A percentile compares a stretch with the other conserved stretches of the same genome.
phyloP scores from a whole-genome alignment of 2,113 vertebrate species.

The Cricetomys ansorgei region DNA sequence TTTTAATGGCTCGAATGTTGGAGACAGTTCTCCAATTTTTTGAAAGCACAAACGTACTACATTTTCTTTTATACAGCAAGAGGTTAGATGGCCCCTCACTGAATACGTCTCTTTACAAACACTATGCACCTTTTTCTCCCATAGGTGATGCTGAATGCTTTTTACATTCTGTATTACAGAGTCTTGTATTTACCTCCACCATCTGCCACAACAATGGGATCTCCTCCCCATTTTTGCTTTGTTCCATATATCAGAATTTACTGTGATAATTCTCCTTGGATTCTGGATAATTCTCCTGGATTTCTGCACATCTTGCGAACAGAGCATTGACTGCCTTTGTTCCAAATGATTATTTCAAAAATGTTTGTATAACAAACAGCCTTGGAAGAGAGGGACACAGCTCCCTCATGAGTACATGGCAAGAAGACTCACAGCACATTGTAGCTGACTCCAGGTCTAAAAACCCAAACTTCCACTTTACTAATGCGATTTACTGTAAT shows the following conservation, averaged over 20 bases:
- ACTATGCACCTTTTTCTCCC: not conserved
- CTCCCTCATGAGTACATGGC: not conserved
- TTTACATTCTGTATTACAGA: not conserved
- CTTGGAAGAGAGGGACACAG: not conserved
- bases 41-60: not conserved
- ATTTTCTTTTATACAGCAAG: not conserved
- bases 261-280: not conserved
- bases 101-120: not conserved
- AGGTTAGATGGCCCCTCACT: not conserved
- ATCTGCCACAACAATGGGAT: not conserved
- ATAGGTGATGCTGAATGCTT: not conserved
- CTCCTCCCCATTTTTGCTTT: not conserved
- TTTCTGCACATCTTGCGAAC: not conserved
- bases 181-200: not conserved
- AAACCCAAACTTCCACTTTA: not conserved
- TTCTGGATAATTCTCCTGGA: too few relatives aligned
- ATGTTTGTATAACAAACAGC: not conserved
- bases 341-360: not conserved
- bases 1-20: conserved; percentile 11
- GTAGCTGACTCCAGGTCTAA: not conserved
- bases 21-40: not conserved
- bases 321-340: not conserved
- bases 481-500: not conserved
- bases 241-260: not conserved
- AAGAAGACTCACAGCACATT: not conserved